These are phyloP conservation scores for Agriopis aurantiaria DNA, from an alignment of 2,888 invertebrate genomes.

Conservation along the genomic window DNA sequence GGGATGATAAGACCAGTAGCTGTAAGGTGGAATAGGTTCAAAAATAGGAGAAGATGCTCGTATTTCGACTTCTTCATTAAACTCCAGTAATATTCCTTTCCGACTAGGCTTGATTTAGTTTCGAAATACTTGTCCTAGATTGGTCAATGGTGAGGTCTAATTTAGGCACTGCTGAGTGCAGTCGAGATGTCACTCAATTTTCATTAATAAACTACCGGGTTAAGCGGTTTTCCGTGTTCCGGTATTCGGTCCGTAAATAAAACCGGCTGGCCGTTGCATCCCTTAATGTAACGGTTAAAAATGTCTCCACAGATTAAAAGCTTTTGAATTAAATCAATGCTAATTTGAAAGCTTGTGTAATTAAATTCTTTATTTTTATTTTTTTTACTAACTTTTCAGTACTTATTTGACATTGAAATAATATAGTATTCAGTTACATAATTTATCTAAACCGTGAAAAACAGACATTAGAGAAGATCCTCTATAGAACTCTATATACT, in stretches of 20 bases:
- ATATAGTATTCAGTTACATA: too few relatives aligned
- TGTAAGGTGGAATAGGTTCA: too few relatives aligned
- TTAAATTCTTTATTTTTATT: neutral
- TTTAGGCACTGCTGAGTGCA: slow-evolving; percentile 66
- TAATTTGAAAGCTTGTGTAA: slow-evolving; percentile 10
- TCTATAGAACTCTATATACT: too few relatives aligned
- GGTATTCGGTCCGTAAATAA: slow-evolving; percentile 65
- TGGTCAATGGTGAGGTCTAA: slow-evolving; percentile 74
- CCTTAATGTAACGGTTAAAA: slow-evolving; percentile 33
- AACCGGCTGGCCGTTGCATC: slow-evolving; percentile 25
- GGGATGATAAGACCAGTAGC: too few relatives aligned
- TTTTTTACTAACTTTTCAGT: neutral
- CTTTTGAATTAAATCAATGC: slow-evolving; percentile 10
- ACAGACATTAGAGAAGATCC: too few relatives aligned
- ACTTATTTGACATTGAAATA: too few relatives aligned
- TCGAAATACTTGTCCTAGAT: slow-evolving; percentile 79
- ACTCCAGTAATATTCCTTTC: neutral
- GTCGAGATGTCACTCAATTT: slow-evolving; percentile 81
- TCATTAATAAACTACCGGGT: slow-evolving; percentile 82
- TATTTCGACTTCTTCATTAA: neutral
- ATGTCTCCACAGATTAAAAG: slow-evolving; percentile 33
- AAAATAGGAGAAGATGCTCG: neutral
- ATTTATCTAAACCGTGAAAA: too few relatives aligned
- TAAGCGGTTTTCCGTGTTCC: slow-evolving; percentile 84
- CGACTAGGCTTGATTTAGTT: slow-evolving; percentile 20